Evolutionary conservation across 2,888 invertebrate species (phyloP).

Genomic region (Drosophila anomalipes): DNA sequence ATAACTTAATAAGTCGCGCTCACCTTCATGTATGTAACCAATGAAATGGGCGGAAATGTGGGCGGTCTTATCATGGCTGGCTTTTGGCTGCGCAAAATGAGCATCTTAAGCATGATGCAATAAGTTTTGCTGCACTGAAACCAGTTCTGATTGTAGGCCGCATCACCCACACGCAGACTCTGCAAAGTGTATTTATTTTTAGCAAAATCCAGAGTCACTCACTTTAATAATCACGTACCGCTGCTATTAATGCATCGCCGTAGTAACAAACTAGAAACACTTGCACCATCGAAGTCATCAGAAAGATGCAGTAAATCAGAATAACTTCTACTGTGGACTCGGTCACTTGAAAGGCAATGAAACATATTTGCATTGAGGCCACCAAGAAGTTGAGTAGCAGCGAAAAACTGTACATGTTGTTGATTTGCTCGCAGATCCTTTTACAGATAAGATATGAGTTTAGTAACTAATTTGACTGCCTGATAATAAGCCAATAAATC

Average conservation of each 20-base stretch:
- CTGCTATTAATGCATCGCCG: constrained; percentile 77
- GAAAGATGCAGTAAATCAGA: constrained; percentile 76
- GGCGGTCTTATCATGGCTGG: constrained; percentile 77
- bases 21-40: constrained; percentile 81
- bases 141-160: constrained; percentile 82
- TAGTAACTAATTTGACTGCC: not conserved
- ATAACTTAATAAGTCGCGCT: not conserved
- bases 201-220: not conserved
- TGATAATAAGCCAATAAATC: not conserved
- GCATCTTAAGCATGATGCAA: constrained; percentile 63
- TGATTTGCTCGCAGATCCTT: constrained; percentile 75
- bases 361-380: constrained; percentile 82
- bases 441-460: constrained; percentile 2
- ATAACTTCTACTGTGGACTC: constrained; percentile 74
- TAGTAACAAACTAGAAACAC: constrained; percentile 82
- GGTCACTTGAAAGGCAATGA: constrained; percentile 83
- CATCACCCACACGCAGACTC: constrained; percentile 77
- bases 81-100: constrained; percentile 80
- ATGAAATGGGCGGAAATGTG: constrained; percentile 80
- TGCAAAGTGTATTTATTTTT: constrained; percentile 25
- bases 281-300: constrained; percentile 78
- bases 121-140: constrained; percentile 70
- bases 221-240: constrained; percentile 52
- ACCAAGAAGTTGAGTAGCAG: constrained; percentile 82
- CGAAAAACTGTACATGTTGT: constrained; percentile 70